Percentiles rank a stretch among this genome's conserved stretches.
Evolutionary conservation across 2,113 vertebrate species (phyloP).

Genomic region (Emberiza fucata): DNA sequence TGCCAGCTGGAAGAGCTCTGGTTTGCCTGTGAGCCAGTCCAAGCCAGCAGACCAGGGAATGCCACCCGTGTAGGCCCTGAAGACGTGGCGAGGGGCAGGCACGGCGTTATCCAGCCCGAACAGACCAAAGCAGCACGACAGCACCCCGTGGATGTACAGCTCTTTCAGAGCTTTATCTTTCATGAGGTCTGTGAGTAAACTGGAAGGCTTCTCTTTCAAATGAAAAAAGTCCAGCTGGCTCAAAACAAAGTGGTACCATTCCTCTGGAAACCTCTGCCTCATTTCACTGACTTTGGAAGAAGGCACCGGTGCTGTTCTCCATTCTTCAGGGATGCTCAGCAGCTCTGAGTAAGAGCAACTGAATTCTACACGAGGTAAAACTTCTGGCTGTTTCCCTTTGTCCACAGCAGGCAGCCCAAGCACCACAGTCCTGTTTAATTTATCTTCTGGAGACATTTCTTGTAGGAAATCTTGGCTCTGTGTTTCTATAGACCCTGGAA

Average conservation of each 20-base stretch:
- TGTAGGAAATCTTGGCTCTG: conserved; percentile 72
- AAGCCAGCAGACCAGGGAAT: conserved; percentile 88
- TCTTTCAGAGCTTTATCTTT: conserved; percentile 84
- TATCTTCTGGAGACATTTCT: conserved; percentile 76
- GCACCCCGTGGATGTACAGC: conserved; percentile 81
- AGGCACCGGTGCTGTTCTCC: conserved; percentile 81
- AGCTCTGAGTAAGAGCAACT: conserved; percentile 84
- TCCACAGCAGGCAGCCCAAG: conserved; percentile 75
- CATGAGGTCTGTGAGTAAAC: conserved; percentile 81
- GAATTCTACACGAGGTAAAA: conserved; percentile 75
- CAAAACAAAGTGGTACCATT: conserved; percentile 91
- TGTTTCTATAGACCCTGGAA: conserved; percentile 91
- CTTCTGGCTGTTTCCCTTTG: conserved; percentile 65
- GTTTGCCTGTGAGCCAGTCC: conserved; percentile 88
- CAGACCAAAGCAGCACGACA: conserved; percentile 85
- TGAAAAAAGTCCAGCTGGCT: conserved; percentile 80
- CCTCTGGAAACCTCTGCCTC: conserved; percentile 85
- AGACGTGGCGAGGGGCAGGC: conserved; percentile 85
- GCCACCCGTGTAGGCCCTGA: conserved; percentile 87
- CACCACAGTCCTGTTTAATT: conserved; percentile 69
- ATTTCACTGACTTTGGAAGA: conserved; percentile 80
- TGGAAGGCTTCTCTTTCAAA: conserved; percentile 77
- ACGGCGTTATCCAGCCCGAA: conserved; percentile 83
- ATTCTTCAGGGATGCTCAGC: conserved; percentile 84
- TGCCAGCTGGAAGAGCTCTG: conserved; percentile 89